phyloP scores from a whole-genome alignment of 1,140 invertebrate genomes.

The Cotesia vestalis region DNA sequence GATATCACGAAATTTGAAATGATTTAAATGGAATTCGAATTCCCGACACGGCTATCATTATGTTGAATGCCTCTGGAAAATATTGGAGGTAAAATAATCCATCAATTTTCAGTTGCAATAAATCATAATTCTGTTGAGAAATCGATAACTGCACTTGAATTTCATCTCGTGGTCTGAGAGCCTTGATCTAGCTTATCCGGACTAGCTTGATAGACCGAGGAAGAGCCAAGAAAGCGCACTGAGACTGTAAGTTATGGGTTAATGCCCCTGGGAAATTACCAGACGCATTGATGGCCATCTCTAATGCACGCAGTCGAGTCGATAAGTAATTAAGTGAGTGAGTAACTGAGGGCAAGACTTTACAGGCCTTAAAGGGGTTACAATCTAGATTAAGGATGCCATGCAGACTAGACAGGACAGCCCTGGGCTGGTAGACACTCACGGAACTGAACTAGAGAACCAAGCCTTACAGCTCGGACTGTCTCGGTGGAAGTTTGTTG shows the following conservation, averaged over 20 bases:
- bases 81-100: not conserved
- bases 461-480: no score
- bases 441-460: no score
- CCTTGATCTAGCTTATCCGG: not conserved
- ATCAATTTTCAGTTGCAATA: no score
- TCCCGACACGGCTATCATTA: no score
- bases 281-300: conserved; percentile 41
- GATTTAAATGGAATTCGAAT: no score
- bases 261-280: conserved; percentile 46
- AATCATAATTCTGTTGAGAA: no score
- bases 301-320: not conserved
- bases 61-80: not conserved
- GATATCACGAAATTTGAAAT: not conserved
- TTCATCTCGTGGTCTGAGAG: not conserved
- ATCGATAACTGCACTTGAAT: no score
- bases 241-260: conserved; percentile 42
- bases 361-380: no score
- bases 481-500: no score
- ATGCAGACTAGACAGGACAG: no score
- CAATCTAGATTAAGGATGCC: no score
- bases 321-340: conserved; percentile 16
- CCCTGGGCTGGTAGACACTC: no score
- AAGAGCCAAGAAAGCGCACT: conserved; percentile 5
- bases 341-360: not conserved
- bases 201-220: not conserved